Evolutionary conservation across 2,888 invertebrate species (phyloP).

Genomic region (Torymus auratus): DNA sequence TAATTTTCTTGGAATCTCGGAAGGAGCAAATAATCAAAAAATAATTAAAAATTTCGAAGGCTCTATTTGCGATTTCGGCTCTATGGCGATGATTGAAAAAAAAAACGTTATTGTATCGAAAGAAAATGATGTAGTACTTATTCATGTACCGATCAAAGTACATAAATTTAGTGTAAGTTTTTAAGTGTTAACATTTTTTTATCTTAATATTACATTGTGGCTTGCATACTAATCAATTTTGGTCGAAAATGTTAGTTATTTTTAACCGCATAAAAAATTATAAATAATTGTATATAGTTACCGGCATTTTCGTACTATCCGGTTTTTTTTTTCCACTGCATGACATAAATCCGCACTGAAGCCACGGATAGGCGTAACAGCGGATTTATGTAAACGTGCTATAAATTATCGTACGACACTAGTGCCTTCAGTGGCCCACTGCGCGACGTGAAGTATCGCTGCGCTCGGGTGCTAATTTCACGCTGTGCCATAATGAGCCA

Average conservation of each 20-base stretch:
- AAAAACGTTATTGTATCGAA: conserved; percentile 3
- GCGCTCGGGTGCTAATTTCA: too few relatives aligned
- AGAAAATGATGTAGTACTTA: background rate
- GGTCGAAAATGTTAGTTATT: background rate
- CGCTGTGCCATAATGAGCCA: too few relatives aligned
- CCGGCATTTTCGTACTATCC: too few relatives aligned
- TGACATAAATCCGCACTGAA: too few relatives aligned
- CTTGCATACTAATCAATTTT: background rate
- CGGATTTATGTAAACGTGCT: too few relatives aligned
- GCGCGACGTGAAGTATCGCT: too few relatives aligned
- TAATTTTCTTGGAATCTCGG: background rate
- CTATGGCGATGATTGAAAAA: background rate
- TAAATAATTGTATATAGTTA: too few relatives aligned
- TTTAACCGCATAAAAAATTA: background rate
- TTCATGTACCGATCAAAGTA: conserved; percentile 6
- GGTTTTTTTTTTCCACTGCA: too few relatives aligned
- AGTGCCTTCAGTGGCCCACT: too few relatives aligned
- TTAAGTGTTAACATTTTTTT: background rate
- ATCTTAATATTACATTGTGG: too few relatives aligned
- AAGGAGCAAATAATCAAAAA: background rate
- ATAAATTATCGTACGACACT: too few relatives aligned
- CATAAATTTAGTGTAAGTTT: background rate
- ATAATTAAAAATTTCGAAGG: background rate
- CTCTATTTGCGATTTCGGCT: background rate
- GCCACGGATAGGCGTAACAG: too few relatives aligned